These are phyloP conservation scores for Syngnathus floridae DNA, from an alignment of 2,113 vertebrate species.

Conservation along the genomic window DNA sequence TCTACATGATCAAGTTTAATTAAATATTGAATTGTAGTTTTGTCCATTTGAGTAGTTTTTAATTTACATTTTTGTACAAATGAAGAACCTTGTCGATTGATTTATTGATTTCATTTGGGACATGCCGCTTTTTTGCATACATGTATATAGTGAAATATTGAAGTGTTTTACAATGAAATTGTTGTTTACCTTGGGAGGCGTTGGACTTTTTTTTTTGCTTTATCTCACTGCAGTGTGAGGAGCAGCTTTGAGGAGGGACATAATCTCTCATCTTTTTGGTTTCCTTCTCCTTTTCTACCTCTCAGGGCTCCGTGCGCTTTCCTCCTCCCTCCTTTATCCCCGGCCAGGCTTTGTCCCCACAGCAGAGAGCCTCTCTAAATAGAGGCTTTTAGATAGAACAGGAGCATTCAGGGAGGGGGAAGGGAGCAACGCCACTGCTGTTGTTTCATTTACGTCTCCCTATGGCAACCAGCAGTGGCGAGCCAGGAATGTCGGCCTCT, in stretches of 20 bases:
- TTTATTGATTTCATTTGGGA: constrained; percentile 57
- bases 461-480: constrained; percentile 89
- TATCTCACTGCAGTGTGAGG: constrained; percentile 37
- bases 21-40: constrained; percentile 53
- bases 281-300: constrained; percentile 44
- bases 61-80: constrained; percentile 41
- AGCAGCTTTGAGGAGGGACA: constrained; percentile 50
- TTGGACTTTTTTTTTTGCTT: constrained; percentile 34
- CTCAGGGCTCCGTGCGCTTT: constrained; percentile 54
- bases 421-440: constrained; percentile 71
- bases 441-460: constrained; percentile 87
- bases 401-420: constrained; percentile 37
- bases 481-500: constrained; percentile 89
- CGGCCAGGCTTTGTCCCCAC: constrained; percentile 67
- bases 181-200: constrained; percentile 23
- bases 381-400: constrained; percentile 71
- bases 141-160: constrained; percentile 26
- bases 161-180: constrained; percentile 24
- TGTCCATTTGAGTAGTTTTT: constrained; percentile 49
- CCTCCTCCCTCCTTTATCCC: constrained; percentile 61
- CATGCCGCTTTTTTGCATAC: constrained; percentile 35
- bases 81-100: constrained; percentile 39
- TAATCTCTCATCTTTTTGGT: constrained; percentile 59
- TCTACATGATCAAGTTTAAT: constrained; percentile 33
- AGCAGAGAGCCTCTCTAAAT: constrained; percentile 71